phyloP scores from a whole-genome alignment of 2,888 invertebrate genomes.

The Chymomyza procnemis region DNA sequence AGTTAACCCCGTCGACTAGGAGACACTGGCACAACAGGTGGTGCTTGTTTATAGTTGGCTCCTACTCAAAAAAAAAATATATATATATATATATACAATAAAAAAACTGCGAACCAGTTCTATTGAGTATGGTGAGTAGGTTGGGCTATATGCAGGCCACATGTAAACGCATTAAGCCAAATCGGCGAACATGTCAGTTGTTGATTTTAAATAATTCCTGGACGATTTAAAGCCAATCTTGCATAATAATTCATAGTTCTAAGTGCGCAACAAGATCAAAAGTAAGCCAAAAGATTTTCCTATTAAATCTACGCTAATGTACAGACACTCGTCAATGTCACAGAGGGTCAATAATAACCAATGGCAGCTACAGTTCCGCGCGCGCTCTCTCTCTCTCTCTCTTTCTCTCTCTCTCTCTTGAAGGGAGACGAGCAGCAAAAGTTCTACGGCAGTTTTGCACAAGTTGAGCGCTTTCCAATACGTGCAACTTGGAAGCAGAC shows the following conservation, averaged over 20 bases:
- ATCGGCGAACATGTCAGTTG: slow-evolving; percentile 49
- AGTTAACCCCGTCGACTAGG: not conserved
- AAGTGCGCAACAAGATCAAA: slow-evolving; percentile 35
- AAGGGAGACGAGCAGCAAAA: not conserved
- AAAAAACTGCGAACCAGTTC: not conserved
- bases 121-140: slow-evolving; percentile 13
- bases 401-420: too few relatives aligned
- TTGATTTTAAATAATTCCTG: slow-evolving; percentile 23
- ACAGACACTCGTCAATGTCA: slow-evolving; percentile 60
- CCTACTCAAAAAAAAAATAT: slow-evolving; percentile 10
- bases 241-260: slow-evolving; percentile 4
- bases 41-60: slow-evolving; percentile 3
- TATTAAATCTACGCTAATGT: slow-evolving; percentile 42
- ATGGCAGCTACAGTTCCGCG: not conserved
- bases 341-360: slow-evolving; percentile 45
- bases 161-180: slow-evolving; percentile 36
- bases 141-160: slow-evolving; percentile 2
- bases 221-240: slow-evolving; percentile 3
- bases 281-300: slow-evolving; percentile 37
- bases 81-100: too few relatives aligned
- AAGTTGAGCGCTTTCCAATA: not conserved
- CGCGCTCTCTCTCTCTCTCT: too few relatives aligned
- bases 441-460: not conserved
- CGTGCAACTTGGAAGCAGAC: not conserved
- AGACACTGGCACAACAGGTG: slow-evolving; percentile 24